Evolutionary conservation across 2,888 invertebrate species (phyloP), one percentile per base, ranked within the genome.

Genomic region (Caenorhabditis angaria): DNA sequence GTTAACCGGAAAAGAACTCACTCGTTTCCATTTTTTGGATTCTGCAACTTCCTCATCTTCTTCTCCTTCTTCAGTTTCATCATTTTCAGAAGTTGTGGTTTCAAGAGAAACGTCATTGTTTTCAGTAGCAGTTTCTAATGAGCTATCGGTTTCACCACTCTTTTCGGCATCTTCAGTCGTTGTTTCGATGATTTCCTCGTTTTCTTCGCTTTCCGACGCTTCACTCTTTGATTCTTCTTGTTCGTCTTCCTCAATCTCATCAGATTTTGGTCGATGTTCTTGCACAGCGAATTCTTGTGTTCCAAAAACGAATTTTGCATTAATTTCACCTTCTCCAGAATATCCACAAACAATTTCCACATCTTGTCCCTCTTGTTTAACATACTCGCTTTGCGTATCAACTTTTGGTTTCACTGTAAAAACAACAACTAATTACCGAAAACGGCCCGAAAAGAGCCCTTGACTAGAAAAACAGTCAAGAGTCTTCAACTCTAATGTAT

Each of bases 351-450:
- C 55, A 25, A 81, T 62, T 35, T 78, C 76, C 12, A 79, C 63
- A 25, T 75, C 61, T 25, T 81, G 78, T 4, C 75, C 77, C 29
- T 71, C 74, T 22, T 81, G 70, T 53, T 72, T 76, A 24, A 71
- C 71, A 24, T 65, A 59, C 27, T 76, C 76, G n/a, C 32, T 41
- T 53, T 76, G 63, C 20, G 69, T 57, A 12, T 80, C 80, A 14
- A 82, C 72, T 56, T 66, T 71, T 18, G 82, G 80, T 62, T 77
- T 77, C 62, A 82, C 78, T 78, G 72, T 61, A 79, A 74, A 56
- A 59, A 54, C 24, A 12, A 28, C 27, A 54, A 54, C 41, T 41
- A 41, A 41, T 41, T 41, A 41, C 41, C 41, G 41, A 41, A 12
- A 5, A 8, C 12, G 6, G 5, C 32, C 5, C 5, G 18, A 41